Evolutionary conservation across 2,888 invertebrate genomes (phyloP), one percentile per base, ranked within the genome.

Genomic region (Scotopteryx bipunctaria): DNA sequence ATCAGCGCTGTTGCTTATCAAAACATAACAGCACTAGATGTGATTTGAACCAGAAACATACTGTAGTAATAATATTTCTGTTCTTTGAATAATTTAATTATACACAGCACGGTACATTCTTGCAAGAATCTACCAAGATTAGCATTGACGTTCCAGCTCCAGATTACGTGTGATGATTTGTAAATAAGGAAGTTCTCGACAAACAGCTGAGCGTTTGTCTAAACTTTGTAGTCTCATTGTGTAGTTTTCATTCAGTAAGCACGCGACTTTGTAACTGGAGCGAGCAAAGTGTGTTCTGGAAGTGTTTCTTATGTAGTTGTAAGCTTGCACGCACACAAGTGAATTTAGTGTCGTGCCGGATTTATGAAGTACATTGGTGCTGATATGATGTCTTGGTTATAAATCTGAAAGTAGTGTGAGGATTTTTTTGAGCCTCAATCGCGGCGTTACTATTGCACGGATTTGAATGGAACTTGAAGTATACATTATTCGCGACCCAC

Each of bases 231-330:
- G 47, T 35, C 21, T 40, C 41, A 56, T 53, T 59, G 50, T 46
- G 45, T 27, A 55, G 50, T 50, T 53, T 50, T 44, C 47, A 48
- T 53, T 50, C 36, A 40, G 43, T 29, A 25, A 42, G 42, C 32
- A 36, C 43, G 50, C 44, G 48, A 52, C 46, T 47, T 25, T 38
- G 45, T 42, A 59, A 62, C 62, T 56, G 49, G 57, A 51, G 51
- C 57, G 47, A 43, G 46, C 38, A 45, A 36, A 40, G 33, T 53
- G 37, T 44, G 45, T 54, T 44, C 33, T 53, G 44, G 40, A 29
- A 52, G 37, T 44, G 51, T 38, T 58, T 50, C 54, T 51, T 61
- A 41, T 44, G 52, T 59, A 57, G 51, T 54, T 51, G 47, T 46
- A 45, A 42, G 50, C 45, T 38, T 43, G 32, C 21, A 43, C 41